Evolutionary conservation across 2,797 vertebrate species (phyloP), one percentile per base, ranked within the genome.

Genomic region (Pseudochaenichthys georgianus): DNA sequence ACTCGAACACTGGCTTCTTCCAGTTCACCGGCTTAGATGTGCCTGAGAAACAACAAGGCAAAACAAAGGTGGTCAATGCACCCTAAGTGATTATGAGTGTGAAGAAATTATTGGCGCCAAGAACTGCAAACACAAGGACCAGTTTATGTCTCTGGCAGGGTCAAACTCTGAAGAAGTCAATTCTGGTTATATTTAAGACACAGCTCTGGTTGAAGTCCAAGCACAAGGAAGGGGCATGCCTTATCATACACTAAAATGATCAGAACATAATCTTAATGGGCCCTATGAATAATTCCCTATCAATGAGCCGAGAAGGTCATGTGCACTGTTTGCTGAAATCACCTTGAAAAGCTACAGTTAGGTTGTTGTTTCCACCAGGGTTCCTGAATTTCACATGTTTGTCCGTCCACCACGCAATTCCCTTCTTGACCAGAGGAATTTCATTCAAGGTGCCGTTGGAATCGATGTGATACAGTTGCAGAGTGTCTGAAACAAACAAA

Each of bases 401-500:
- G 94, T 99, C 98, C 60, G 98, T 99, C 98, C 98, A 99, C 98
- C 98, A 99, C 0, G 98, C 98, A 68, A 99, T 99, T 55, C 97
- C 97, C 85, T 95, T 98, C 88, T 96, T 99, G 31, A 91, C 92
- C 87, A 99, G 92, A 80, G 77, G 8, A 88, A 99, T 92, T 3
- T 6, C 2, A 54, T 62, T 95, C 62, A 13, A 80, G 64, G 88
- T 95, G 70, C 90, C 94, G 53, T 95, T 96, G 73, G 77, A 63
- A 16, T 96, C 91, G 21, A 96, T 50, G 53, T 94, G 91, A 88
- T 88, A 96, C 62, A 99, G 93, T 50, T 93, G 87, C 89, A 99
- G 80, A n/a, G 97, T 97, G 93, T 99, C 98, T 99, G 75, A 57
- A 90, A 87, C 11, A 68, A 42, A 55, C 28, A 81, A n/a, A 53